Evolutionary conservation across 2,888 invertebrate species (phyloP), one percentile per base, ranked within the genome.

Genomic region (Eugnorisma glareosa): DNA sequence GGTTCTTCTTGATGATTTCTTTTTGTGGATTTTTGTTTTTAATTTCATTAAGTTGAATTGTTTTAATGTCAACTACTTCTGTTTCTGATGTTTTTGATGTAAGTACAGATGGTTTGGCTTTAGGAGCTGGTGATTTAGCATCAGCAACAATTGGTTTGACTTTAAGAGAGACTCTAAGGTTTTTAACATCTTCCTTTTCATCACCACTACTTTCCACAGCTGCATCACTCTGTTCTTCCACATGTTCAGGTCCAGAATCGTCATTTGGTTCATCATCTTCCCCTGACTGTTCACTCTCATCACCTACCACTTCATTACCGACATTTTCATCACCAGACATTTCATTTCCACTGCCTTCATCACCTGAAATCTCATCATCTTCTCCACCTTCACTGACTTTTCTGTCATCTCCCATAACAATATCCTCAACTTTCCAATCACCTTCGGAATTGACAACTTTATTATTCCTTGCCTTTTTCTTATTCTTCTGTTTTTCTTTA

Each of bases 381-480:
- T 86, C 54, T 43, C 45, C 64, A 77, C 10, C 71, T 57, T 57
- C 59, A 69, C 75, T 78, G 54, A 86, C 76, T 75, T 87, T 86
- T 51, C 77, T 84, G 35, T 71, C 67, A 82, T 80, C 76, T 43
- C n/a, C 40, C 35, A 81, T 83, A 63, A 82, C 81, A 71, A 92
- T 83, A 80, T 93, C 91, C 87, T 94, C 94, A 48, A 95, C 93
- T 85, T 92, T 88, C 94, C 94, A 94, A 82, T 94, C 91, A 67
- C 94, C 94, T 86, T 92, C 91, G 74, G 92, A 83, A 89, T 93
- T 93, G 1, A 92, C 90, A 57, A 91, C 87, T 73, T 91, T 92
- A 43, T 82, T 86, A 75, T 90, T 85, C 67, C 90, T 93, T 31
- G 76, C 89, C 82, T 93, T 93, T 82, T 91, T 93, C 81, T 94